Percentiles rank a stretch among this genome's conserved stretches.
phyloP scores from a whole-genome alignment of 2,113 vertebrate genomes.

The Nannospalax galili region DNA sequence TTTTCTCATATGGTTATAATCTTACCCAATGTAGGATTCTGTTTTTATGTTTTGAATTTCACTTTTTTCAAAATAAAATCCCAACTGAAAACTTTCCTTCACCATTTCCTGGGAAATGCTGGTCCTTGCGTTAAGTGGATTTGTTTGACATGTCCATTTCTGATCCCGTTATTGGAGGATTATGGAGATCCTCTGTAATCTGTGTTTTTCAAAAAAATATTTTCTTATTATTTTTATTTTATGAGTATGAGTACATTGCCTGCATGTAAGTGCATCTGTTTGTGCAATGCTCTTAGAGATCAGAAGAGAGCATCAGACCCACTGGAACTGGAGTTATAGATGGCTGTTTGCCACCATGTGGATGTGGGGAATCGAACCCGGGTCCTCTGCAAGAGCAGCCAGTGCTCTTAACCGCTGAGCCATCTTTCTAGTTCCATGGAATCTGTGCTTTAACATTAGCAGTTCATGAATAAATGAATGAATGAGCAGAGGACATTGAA shows the following conservation, averaged over 20 bases:
- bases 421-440: no score
- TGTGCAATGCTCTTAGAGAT: no score
- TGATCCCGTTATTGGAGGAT: neutral
- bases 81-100: neutral
- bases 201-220: no score
- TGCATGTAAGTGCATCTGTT: no score
- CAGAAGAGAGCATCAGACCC: no score
- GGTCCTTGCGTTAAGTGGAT: neutral
- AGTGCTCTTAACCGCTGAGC: no score
- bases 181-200: neutral
- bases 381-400: no score
- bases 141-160: neutral
- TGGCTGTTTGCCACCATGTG: no score
- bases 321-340: no score
- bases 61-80: conserved; percentile 23
- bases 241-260: no score
- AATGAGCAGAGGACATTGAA: fast-evolving
- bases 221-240: no score
- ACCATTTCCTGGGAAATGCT: neutral
- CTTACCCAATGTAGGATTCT: neutral
- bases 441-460: neutral
- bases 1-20: neutral
- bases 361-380: no score
- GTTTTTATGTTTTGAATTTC: conserved; percentile 20
- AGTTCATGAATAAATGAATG: neutral